Evolutionary conservation across 1,140 invertebrate species (phyloP).

Genomic region (Tetramorium parvispinum): DNA sequence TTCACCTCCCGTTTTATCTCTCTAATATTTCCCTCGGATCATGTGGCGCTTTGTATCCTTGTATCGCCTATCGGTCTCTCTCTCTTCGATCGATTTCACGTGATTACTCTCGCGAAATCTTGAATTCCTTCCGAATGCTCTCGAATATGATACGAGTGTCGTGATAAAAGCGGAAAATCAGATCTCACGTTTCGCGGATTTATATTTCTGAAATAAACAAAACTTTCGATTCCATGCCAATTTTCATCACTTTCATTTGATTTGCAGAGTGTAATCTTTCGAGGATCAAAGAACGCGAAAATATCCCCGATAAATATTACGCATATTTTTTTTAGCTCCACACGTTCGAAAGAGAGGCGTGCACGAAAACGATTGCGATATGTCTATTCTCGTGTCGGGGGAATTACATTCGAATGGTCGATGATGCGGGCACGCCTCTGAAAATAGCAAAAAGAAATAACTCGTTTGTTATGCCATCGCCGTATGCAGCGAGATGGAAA

Average conservation of each 20-base stretch:
- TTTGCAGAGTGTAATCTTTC: neutral
- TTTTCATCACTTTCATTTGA: neutral
- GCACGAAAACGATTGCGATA: neutral
- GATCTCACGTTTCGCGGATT: neutral
- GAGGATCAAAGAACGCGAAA: slow-evolving; percentile 3
- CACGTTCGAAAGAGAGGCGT: neutral
- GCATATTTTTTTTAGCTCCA: neutral
- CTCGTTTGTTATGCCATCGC: slow-evolving; percentile 26
- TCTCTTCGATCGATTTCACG: neutral
- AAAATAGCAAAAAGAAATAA: slow-evolving; percentile 39
- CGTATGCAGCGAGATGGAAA: neutral
- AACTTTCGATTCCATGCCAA: no score
- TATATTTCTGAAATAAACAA: neutral
- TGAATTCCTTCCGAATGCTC: neutral
- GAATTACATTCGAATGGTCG: neutral
- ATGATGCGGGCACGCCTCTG: slow-evolving; percentile 1
- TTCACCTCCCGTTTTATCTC: neutral
- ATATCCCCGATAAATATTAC: neutral
- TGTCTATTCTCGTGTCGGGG: slow-evolving; percentile 7
- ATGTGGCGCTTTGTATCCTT: neutral
- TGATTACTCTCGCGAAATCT: neutral
- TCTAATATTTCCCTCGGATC: neutral
- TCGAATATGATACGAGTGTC: neutral
- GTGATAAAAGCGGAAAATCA: neutral
- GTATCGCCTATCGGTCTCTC: neutral